These are phyloP conservation scores for Addax nasomaculatus DNA, from an alignment of 2,113 vertebrate genomes.

Conservation along the genomic window DNA sequence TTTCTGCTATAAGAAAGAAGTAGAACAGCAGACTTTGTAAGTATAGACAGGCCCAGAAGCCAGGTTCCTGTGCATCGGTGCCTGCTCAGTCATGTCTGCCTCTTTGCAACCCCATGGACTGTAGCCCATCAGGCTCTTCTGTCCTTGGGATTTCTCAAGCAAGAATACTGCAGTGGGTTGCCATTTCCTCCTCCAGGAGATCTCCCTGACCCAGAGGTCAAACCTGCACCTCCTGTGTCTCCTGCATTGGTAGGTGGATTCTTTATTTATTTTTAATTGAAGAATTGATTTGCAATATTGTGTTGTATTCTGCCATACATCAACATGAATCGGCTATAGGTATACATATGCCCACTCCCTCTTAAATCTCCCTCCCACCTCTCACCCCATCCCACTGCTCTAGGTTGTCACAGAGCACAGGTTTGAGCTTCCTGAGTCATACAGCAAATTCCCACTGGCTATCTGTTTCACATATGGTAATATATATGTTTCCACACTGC, in stretches of 20 bases:
- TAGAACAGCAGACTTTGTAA: not conserved
- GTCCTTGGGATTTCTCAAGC: not conserved
- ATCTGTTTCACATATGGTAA: not conserved
- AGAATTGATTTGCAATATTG: not conserved
- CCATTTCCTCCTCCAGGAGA: not conserved
- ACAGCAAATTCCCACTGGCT: not conserved
- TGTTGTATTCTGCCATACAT: not conserved
- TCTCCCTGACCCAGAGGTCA: not conserved
- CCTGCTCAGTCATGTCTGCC: not conserved
- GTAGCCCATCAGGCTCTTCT: not conserved
- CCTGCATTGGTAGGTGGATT: not conserved
- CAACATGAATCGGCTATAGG: not conserved
- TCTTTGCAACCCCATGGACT: not conserved
- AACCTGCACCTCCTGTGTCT: not conserved
- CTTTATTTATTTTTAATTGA: not conserved
- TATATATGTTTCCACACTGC: not conserved
- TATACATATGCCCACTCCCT: not conserved
- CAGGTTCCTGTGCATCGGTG: not conserved
- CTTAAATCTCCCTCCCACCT: not conserved
- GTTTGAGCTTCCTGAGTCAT: not conserved
- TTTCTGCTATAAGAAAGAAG: not conserved
- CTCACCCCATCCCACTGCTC: not conserved
- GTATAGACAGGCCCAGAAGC: not conserved
- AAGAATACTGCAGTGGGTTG: not conserved
- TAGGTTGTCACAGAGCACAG: not conserved